phyloP scores from a whole-genome alignment of 2,797 vertebrate genomes.

The Typhlichthys subterraneus region DNA sequence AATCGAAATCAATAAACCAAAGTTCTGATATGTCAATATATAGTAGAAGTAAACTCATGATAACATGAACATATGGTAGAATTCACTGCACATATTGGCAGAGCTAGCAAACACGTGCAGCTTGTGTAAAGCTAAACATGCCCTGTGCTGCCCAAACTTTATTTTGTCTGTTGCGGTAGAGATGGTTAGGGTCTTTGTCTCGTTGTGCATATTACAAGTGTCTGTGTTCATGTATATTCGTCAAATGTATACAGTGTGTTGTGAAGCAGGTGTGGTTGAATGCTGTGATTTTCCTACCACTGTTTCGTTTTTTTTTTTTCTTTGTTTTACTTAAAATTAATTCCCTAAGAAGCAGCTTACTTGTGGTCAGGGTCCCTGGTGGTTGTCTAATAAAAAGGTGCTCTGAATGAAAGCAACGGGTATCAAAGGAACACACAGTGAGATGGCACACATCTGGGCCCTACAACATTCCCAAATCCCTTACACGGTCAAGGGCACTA shows the following conservation, averaged over 20 bases:
- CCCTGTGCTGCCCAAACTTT: too few relatives aligned
- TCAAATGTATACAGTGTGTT: too few relatives aligned
- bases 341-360: constrained; percentile 37
- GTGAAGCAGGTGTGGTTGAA: constrained; percentile 38
- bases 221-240: too few relatives aligned
- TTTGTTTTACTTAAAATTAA: constrained; percentile 49
- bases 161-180: too few relatives aligned
- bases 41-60: too few relatives aligned
- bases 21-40: neutral
- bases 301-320: constrained; percentile 22
- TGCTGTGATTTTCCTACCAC: constrained; percentile 21
- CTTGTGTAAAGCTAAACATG: too few relatives aligned
- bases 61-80: too few relatives aligned
- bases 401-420: constrained; percentile 1
- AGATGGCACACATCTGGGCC: constrained; percentile 9
- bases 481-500: neutral
- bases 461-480: neutral
- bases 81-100: too few relatives aligned
- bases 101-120: too few relatives aligned
- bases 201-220: too few relatives aligned
- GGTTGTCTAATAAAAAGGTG: neutral
- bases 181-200: too few relatives aligned
- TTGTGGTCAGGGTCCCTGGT: constrained; percentile 40
- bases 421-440: neutral
- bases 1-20: constrained; percentile 43